Conservation (phyloP, 2,888 invertebrate species). For the Therioaphis trifolii region DNA sequence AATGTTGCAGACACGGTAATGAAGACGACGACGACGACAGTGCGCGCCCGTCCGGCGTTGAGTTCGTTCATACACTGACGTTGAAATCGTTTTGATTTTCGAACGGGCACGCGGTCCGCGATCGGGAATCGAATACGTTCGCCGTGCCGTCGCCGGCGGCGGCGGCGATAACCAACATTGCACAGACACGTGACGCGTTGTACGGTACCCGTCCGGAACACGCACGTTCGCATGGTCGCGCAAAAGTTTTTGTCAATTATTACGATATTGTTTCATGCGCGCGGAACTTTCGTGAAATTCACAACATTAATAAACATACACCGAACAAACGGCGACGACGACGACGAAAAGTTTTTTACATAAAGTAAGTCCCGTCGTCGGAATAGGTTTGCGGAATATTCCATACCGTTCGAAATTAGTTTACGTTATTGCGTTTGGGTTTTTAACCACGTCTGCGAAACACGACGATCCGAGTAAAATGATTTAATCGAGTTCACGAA, state of each 20-base stretch:
- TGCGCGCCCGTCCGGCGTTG: background rate
- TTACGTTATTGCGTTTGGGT: no score
- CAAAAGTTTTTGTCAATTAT: background rate
- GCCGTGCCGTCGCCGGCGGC: no score
- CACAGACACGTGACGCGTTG: no score
- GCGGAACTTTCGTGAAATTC: slow-evolving; percentile 5
- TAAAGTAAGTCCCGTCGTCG: background rate
- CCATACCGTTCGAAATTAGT: background rate
- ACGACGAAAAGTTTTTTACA: background rate
- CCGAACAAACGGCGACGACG: background rate
- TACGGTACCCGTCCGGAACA: background rate
- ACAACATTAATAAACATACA: slow-evolving; percentile 10
- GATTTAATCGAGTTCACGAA: no score
- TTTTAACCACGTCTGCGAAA: no score
- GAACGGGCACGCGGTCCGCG: background rate
- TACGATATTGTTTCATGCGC: background rate
- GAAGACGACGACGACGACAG: background rate
- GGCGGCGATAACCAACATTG: background rate
- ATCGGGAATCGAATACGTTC: background rate
- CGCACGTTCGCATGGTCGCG: slow-evolving; percentile 3
- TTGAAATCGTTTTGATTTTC: slow-evolving; percentile 15
- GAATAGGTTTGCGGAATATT: background rate
- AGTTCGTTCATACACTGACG: background rate
- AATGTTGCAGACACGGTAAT: no score
- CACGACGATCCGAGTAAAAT: no score